These are phyloP conservation scores for Egretta garzetta DNA, from an alignment of 2,113 vertebrate genomes.

Conservation along the genomic window DNA sequence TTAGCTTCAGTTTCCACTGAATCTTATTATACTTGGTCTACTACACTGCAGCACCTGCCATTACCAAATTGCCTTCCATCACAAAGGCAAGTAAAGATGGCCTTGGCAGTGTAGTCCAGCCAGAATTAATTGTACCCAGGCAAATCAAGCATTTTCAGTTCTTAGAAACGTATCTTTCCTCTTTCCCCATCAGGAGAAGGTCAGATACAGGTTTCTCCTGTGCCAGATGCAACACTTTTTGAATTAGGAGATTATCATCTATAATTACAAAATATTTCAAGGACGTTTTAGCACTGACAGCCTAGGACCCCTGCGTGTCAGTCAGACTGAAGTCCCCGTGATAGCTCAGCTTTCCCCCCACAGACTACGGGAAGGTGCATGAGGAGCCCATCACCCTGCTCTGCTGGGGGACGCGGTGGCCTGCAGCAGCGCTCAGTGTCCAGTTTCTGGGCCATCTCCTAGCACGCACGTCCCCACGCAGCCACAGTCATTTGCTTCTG, in stretches of 20 bases:
- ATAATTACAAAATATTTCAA: background rate
- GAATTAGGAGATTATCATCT: background rate
- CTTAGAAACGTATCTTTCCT: background rate
- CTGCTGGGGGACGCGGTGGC: rapidly evolving
- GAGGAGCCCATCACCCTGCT: background rate
- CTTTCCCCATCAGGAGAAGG: background rate
- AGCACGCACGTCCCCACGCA: rapidly evolving
- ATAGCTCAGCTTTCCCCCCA: background rate
- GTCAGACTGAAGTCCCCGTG: background rate
- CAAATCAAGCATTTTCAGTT: background rate
- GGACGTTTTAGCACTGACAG: background rate
- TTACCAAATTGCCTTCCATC: background rate
- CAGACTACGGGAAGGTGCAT: rapidly evolving
- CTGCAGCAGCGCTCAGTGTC: background rate
- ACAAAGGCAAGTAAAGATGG: background rate
- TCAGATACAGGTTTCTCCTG: background rate
- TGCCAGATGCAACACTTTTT: background rate
- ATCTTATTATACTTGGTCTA: background rate
- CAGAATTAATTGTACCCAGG: background rate
- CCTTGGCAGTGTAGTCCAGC: background rate
- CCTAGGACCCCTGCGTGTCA: background rate
- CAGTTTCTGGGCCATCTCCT: background rate
- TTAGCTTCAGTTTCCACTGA: background rate
- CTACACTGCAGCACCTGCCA: background rate
- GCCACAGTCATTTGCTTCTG: background rate